Conservation (phyloP, 2,113 vertebrate genomes). For the Brachionichthys hirsutus region DNA sequence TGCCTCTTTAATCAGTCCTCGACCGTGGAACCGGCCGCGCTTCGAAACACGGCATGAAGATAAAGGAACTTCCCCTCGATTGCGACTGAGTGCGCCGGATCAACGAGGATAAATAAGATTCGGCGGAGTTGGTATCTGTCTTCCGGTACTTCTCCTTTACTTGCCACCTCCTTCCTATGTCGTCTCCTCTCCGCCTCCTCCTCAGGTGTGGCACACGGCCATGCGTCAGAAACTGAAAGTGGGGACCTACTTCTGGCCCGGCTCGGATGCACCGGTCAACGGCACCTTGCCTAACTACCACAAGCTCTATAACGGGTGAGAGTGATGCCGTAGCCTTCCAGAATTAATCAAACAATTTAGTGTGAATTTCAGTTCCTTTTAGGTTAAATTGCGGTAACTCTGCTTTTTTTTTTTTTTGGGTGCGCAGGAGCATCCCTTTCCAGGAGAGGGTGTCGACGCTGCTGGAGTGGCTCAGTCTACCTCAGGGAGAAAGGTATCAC, state of each 20-base stretch:
- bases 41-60: conserved; percentile 7
- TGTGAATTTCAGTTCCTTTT: too few species aligned
- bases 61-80: background rate
- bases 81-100: conserved; percentile 14
- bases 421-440: conserved; percentile 55
- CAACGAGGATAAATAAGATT: conserved; percentile 9
- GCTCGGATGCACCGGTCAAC: conserved; percentile 85
- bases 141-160: background rate
- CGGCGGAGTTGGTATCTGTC: conserved; percentile 3
- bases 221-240: conserved; percentile 84
- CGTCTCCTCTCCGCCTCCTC: background rate
- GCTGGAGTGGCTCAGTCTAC: conserved; percentile 73
- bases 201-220: conserved; percentile 90
- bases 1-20: conserved; percentile 42
- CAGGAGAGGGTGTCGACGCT: conserved; percentile 61
- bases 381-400: too few species aligned
- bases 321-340: background rate
- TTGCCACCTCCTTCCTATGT: background rate
- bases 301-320: conserved; percentile 76
- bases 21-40: conserved; percentile 23
- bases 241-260: conserved; percentile 93
- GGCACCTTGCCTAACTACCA: conserved; percentile 79
- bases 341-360: too few species aligned
- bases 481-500: conserved; percentile 69
- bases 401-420: background rate